phyloP scores from a whole-genome alignment of 2,888 invertebrate species.

The Reticulitermes lucifugus region DNA sequence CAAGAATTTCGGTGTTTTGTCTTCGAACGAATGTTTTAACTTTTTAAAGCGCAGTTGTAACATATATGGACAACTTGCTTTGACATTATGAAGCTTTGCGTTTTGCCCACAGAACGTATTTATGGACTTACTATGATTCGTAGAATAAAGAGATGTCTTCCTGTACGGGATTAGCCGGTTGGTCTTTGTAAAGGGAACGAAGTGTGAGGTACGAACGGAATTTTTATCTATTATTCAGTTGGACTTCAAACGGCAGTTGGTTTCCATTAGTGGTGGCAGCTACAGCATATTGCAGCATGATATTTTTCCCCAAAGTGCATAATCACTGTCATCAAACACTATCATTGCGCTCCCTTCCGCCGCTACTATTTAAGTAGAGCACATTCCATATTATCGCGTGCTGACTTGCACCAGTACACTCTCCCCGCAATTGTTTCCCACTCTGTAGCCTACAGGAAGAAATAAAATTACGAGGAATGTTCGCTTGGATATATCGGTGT shows the following conservation, averaged over 20 bases:
- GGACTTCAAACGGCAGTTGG: background rate
- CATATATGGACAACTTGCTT: too few relatives aligned
- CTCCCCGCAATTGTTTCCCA: background rate
- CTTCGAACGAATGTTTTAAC: background rate
- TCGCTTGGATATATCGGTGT: background rate
- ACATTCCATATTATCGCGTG: background rate
- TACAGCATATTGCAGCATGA: background rate
- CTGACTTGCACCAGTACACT: background rate
- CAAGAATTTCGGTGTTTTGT: too few relatives aligned
- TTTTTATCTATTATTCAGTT: too few relatives aligned
- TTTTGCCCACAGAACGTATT: too few relatives aligned
- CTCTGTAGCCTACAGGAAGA: background rate
- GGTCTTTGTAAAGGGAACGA: too few relatives aligned
- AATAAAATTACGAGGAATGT: background rate
- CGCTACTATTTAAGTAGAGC: background rate
- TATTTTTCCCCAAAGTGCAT: background rate
- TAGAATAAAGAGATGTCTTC: too few relatives aligned
- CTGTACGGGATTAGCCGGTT: too few relatives aligned
- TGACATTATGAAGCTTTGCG: too few relatives aligned
- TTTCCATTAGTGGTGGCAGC: background rate
- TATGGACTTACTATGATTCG: too few relatives aligned
- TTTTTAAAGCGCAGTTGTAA: too few relatives aligned
- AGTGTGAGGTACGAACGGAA: too few relatives aligned
- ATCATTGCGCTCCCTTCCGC: background rate
- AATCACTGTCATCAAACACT: background rate